Evolutionary conservation across 2,797 vertebrate species (phyloP).

Genomic region (Phrynocephalus forsythii): DNA sequence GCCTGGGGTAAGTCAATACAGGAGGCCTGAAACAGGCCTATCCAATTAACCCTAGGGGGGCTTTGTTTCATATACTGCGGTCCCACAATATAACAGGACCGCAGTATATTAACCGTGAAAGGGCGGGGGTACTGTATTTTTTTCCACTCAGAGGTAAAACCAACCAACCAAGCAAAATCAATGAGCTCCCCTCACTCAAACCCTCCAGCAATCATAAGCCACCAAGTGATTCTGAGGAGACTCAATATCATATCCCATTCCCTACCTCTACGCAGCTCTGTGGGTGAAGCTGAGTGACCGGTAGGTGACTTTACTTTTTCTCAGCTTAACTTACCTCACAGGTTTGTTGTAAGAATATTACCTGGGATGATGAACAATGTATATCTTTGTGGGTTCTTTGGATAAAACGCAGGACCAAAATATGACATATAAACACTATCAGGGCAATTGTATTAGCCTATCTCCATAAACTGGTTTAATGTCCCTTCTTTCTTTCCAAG

Average conservation of each 20-base stretch:
- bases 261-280: not conserved
- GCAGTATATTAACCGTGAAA: no score
- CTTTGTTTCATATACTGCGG: no score
- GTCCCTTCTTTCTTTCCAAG: not conserved
- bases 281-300: no score
- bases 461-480: not conserved
- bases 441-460: not conserved
- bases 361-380: no score
- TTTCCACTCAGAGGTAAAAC: constrained; percentile 10
- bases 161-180: not conserved
- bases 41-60: no score
- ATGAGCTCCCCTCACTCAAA: not conserved
- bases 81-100: no score
- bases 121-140: no score
- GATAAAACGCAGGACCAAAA: not conserved
- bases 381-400: not conserved
- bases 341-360: not conserved
- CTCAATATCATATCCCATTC: not conserved
- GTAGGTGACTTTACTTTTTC: not conserved
- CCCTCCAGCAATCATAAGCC: not conserved
- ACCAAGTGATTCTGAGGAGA: not conserved
- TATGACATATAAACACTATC: not conserved
- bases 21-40: no score
- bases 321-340: not conserved
- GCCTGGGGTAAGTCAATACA: no score